Evolutionary conservation across 2,113 vertebrate species (phyloP).

Genomic region (Albula goreensis): DNA sequence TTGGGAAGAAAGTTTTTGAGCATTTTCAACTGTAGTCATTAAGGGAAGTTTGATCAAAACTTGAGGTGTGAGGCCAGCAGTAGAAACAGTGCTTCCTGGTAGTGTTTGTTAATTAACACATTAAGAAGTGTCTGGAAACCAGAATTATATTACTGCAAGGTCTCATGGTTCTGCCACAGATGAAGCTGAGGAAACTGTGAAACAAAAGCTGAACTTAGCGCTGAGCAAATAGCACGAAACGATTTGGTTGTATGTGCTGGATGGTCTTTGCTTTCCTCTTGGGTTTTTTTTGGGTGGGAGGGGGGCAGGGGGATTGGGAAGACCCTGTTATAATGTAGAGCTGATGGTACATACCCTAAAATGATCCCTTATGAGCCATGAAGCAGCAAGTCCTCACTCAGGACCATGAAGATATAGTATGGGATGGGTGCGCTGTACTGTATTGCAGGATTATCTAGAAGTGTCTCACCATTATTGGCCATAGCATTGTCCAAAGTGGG

Average conservation of each 20-base stretch:
- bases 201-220: neutral
- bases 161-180: neutral
- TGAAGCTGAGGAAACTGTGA: neutral
- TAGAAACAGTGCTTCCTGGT: neutral
- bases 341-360: neutral
- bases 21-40: conserved; percentile 2
- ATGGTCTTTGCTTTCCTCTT: neutral
- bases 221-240: neutral
- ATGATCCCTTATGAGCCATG: neutral
- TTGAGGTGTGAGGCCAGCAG: conserved; percentile 19
- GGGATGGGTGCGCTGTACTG: neutral
- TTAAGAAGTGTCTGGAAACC: conserved; percentile 19
- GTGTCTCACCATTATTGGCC: neutral
- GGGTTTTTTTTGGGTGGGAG: neutral
- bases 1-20: neutral
- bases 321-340: neutral
- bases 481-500: neutral
- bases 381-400: neutral
- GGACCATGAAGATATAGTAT: neutral
- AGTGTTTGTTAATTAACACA: conserved; percentile 17
- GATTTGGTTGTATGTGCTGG: neutral
- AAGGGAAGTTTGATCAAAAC: conserved; percentile 8
- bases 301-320: neutral
- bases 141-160: conserved; percentile 1
- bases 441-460: neutral